These are phyloP conservation scores for Tetragonula carbonaria DNA, from an alignment of 2,888 invertebrate species.

Conservation along the genomic window DNA sequence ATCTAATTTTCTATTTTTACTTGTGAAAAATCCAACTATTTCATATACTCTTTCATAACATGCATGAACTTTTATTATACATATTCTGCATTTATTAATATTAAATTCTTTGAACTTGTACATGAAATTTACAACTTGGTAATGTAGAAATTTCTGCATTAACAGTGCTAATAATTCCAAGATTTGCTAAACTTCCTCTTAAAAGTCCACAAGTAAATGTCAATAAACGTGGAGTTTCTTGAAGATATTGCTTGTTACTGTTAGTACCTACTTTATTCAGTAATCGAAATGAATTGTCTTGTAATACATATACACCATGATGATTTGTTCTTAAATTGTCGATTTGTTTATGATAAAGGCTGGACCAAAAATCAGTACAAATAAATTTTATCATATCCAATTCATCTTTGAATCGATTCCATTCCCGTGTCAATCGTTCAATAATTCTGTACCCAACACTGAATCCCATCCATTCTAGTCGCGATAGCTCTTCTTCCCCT, in stretches of 20 bases:
- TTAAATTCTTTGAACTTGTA: constrained; percentile 90
- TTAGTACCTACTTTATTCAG: constrained; percentile 91
- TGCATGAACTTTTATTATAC: neutral
- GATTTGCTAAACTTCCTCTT: constrained; percentile 96
- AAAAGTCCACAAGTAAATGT: constrained; percentile 98
- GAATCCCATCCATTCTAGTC: constrained; percentile 93
- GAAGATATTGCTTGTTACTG: constrained; percentile 95
- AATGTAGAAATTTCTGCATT: constrained; percentile 97
- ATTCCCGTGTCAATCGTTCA: constrained; percentile 95
- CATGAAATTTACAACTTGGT: constrained; percentile 97
- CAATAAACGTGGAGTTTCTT: constrained; percentile 95
- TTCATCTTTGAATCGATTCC: constrained; percentile 97
- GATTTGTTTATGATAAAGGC: constrained; percentile 98
- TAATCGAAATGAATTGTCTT: constrained; percentile 97
- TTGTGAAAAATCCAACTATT: neutral
- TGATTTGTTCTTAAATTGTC: constrained; percentile 99
- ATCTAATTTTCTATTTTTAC: neutral
- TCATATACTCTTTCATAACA: constrained; percentile 5
- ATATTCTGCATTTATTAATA: constrained; percentile 9
- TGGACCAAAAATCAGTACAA: constrained; percentile 99
- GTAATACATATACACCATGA: constrained; percentile 98
- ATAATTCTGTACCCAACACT: constrained; percentile 93
- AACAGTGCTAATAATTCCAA: constrained; percentile 96
- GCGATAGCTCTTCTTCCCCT: constrained; percentile 87
- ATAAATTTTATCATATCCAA: constrained; percentile 99